Conservation (phyloP, 2,888 invertebrate genomes). For the Watsonalla cultraria region DNA sequence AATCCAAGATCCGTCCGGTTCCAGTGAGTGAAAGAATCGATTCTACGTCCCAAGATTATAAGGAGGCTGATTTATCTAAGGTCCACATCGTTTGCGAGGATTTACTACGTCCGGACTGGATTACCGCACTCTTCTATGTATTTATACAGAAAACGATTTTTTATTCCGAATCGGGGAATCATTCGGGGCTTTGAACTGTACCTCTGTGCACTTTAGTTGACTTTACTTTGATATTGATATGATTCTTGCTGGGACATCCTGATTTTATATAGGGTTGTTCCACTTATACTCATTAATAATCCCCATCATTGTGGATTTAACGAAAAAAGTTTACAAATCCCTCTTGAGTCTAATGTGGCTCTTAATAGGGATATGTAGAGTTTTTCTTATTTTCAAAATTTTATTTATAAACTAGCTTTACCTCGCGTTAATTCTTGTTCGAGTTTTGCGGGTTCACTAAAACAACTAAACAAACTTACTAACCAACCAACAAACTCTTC, state of each 20-base stretch:
- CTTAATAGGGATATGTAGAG: too few species aligned
- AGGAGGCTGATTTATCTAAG: conserved; percentile 46
- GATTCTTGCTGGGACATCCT: not conserved
- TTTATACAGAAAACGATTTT: conserved; percentile 3
- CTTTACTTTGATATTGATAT: not conserved
- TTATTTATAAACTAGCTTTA: too few species aligned
- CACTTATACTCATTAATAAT: too few species aligned
- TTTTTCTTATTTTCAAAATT: too few species aligned
- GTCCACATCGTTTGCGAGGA: conserved; percentile 32
- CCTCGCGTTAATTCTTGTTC: too few species aligned
- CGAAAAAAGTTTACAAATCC: too few species aligned
- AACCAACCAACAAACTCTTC: too few species aligned
- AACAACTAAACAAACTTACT: too few species aligned
- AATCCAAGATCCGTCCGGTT: conserved; percentile 34
- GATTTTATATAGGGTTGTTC: too few species aligned
- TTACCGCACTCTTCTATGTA: conserved; percentile 29
- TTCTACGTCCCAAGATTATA: conserved; percentile 33
- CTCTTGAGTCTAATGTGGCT: too few species aligned
- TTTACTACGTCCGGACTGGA: conserved; percentile 40
- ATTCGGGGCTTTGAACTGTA: not conserved
- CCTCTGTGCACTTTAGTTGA: not conserved
- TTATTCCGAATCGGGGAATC: not conserved
- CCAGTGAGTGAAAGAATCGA: conserved; percentile 37
- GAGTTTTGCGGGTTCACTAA: too few species aligned
- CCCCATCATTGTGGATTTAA: too few species aligned